Evolutionary conservation across 2,888 invertebrate genomes (phyloP).

Genomic region (Belgica antarctica): DNA sequence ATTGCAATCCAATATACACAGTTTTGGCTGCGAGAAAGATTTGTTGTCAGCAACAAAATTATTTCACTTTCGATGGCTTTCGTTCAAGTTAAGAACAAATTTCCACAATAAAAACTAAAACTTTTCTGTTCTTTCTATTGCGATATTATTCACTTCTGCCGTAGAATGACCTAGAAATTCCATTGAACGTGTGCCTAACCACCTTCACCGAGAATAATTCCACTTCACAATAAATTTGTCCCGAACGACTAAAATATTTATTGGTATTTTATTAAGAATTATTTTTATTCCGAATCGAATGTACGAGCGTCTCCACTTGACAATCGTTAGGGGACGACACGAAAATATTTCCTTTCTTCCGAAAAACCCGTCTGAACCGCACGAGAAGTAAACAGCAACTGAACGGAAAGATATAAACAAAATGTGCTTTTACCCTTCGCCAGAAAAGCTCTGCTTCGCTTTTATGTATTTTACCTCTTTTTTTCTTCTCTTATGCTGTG

Average conservation of each 20-base stretch:
- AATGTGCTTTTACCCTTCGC: constrained; percentile 43
- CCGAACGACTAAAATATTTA: constrained; percentile 23
- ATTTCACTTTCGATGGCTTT: constrained; percentile 9
- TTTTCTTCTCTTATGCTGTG: neutral
- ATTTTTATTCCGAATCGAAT: constrained; percentile 25
- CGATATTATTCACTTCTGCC: too few species aligned
- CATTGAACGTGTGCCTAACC: neutral
- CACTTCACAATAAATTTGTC: constrained; percentile 21
- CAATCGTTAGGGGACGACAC: neutral
- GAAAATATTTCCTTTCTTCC: neutral
- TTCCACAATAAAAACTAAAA: constrained; percentile 15
- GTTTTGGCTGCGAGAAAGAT: constrained; percentile 3
- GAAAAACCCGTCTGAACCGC: constrained; percentile 13
- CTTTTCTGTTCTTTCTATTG: constrained; percentile 11
- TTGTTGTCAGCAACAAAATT: neutral
- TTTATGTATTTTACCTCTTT: constrained; percentile 27
- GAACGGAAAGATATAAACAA: constrained; percentile 41
- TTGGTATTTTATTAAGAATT: constrained; percentile 31
- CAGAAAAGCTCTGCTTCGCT: constrained; percentile 18
- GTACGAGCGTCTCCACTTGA: neutral
- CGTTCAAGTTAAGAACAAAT: neutral
- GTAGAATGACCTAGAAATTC: neutral
- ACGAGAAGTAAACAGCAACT: constrained; percentile 43
- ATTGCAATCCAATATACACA: constrained; percentile 28
- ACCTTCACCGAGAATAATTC: neutral